A percentile compares a stretch with the other conserved stretches of the same genome.
Evolutionary conservation across 2,797 vertebrate genomes (phyloP).

Genomic region (Atherinosoma microstoma): DNA sequence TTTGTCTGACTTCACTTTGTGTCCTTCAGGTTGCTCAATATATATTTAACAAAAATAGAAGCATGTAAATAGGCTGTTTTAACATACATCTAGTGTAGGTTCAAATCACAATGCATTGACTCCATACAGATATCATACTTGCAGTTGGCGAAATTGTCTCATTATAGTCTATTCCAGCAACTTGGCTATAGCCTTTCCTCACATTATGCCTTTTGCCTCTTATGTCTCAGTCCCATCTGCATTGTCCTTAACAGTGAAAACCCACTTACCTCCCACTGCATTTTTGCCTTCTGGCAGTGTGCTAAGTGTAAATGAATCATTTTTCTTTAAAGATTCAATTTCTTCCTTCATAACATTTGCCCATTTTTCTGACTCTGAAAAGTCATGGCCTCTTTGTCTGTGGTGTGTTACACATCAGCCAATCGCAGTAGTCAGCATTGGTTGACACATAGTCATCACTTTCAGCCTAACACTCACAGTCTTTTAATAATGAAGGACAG

Average conservation of each 20-base stretch:
- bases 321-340: neutral
- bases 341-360: neutral
- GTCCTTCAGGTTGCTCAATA: neutral
- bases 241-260: neutral
- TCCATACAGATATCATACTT: too few species aligned
- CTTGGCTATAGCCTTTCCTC: neutral
- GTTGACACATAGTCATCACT: neutral
- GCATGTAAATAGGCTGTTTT: neutral
- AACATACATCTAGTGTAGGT: neutral
- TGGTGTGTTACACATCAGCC: neutral
- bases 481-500: neutral
- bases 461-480: neutral
- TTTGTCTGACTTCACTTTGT: neutral
- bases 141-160: neutral
- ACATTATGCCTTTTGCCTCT: neutral
- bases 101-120: too few species aligned
- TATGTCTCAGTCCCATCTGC: neutral
- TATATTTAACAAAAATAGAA: neutral
- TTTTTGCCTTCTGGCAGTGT: neutral
- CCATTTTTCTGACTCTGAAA: neutral
- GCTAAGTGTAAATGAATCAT: conserved; percentile 3
- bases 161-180: neutral
- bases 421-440: neutral
- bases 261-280: conserved; percentile 4
- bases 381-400: neutral